Conservation (phyloP, 2,113 vertebrate species). For the Saccopteryx leptura region DNA sequence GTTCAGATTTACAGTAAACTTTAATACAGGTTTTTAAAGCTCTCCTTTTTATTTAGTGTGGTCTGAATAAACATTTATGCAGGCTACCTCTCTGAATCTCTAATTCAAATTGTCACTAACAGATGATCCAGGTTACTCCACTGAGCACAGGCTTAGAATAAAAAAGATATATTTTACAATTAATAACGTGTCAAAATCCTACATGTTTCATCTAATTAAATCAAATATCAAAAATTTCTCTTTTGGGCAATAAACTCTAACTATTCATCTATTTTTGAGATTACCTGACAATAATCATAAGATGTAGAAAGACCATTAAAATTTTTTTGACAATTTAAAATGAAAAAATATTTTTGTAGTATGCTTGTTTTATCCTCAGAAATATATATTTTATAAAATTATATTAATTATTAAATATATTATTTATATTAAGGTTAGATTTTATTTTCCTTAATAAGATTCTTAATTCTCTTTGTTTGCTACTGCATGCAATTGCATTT, state of each 20-base stretch:
- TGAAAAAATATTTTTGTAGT: background rate
- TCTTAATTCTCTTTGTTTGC: background rate
- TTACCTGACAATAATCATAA: background rate
- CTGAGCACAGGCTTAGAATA: background rate
- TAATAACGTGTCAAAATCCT: background rate
- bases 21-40: background rate
- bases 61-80: background rate
- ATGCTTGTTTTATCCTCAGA: background rate
- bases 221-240: background rate
- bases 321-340: conserved; percentile 1
- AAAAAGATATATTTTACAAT: background rate
- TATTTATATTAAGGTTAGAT: background rate
- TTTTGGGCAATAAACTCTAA: background rate
- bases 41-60: background rate
- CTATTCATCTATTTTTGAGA: background rate
- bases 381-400: background rate
- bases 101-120: background rate
- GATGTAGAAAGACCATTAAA: background rate
- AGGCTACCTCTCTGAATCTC: background rate
- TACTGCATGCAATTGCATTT: background rate
- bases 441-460: background rate
- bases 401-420: background rate
- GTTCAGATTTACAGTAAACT: background rate
- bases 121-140: background rate
- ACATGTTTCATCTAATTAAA: background rate